phyloP scores from a whole-genome alignment of 2,113 vertebrate genomes.

The Silurus asotus region DNA sequence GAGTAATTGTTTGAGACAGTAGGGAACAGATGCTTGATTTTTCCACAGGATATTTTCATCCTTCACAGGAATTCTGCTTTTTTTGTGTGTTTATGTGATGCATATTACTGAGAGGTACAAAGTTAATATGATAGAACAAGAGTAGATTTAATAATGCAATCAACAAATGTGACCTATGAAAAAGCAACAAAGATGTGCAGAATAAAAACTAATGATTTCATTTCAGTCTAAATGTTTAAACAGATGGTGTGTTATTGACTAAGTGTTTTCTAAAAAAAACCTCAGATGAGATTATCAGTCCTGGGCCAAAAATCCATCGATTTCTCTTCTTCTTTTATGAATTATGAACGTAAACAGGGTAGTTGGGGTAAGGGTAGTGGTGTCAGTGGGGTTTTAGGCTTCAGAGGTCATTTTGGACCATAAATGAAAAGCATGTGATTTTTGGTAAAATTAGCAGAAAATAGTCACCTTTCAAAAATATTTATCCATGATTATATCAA shows the following conservation, averaged over 20 bases:
- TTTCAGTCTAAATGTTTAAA: not conserved
- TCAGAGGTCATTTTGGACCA: not conserved
- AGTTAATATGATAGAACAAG: not conserved
- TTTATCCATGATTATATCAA: not conserved
- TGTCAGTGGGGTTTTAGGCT: not conserved
- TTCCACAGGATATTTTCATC: not conserved
- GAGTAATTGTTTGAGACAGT: not conserved
- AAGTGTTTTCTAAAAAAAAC: conserved; percentile 6
- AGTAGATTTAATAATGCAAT: not conserved
- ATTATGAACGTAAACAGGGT: not conserved
- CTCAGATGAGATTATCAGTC: conserved; percentile 15
- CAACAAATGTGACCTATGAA: not conserved
- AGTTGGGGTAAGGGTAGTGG: not conserved
- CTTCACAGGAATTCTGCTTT: not conserved
- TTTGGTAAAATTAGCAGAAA: not conserved
- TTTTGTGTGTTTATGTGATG: not conserved
- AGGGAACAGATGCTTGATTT: not conserved
- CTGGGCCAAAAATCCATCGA: not conserved
- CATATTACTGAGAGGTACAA: not conserved
- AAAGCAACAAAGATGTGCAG: not conserved
- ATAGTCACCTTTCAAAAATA: not conserved
- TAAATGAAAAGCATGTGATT: not conserved
- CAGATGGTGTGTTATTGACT: conserved; percentile 30
- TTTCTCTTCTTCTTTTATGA: not conserved
- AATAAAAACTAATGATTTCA: not conserved